phyloP scores from a whole-genome alignment of 2,888 invertebrate genomes.

The Malthinus flaveolus region DNA sequence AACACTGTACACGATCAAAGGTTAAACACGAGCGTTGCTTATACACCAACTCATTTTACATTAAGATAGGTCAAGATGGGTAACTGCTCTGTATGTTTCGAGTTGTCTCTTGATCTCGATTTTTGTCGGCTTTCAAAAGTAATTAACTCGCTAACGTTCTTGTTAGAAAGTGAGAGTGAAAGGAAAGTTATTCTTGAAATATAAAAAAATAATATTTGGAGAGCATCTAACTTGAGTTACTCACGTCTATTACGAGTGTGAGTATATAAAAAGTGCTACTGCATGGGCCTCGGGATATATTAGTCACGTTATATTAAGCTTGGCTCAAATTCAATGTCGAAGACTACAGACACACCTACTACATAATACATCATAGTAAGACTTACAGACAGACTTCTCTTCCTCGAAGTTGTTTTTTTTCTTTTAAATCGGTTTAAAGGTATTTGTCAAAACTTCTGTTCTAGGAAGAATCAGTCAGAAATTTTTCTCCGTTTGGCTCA shows the following conservation, averaged over 20 bases:
- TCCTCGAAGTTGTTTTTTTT: not conserved
- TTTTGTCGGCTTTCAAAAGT: constrained; percentile 8
- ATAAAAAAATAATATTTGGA: constrained; percentile 9
- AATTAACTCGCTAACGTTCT: not conserved
- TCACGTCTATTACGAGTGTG: no score
- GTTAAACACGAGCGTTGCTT: constrained; percentile 11
- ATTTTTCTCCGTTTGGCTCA: not conserved
- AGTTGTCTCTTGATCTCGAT: constrained; percentile 8
- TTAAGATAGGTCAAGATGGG: constrained; percentile 26
- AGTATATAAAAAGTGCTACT: constrained; percentile 30
- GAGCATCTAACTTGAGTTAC: constrained; percentile 12
- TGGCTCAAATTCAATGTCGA: constrained; percentile 54
- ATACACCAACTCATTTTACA: constrained; percentile 16
- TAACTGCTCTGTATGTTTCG: constrained; percentile 13
- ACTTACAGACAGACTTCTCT: not conserved
- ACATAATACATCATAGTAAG: not conserved
- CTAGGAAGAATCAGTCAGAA: not conserved
- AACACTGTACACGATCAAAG: constrained; percentile 8
- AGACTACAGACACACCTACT: constrained; percentile 24
- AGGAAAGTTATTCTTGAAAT: constrained; percentile 15
- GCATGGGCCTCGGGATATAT: constrained; percentile 53
- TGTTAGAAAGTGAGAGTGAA: constrained; percentile 14
- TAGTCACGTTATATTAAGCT: constrained; percentile 54
- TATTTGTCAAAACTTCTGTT: not conserved
- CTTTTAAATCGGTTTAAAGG: not conserved